phyloP scores from a whole-genome alignment of 2,113 vertebrate species.

The Gobius niger region DNA sequence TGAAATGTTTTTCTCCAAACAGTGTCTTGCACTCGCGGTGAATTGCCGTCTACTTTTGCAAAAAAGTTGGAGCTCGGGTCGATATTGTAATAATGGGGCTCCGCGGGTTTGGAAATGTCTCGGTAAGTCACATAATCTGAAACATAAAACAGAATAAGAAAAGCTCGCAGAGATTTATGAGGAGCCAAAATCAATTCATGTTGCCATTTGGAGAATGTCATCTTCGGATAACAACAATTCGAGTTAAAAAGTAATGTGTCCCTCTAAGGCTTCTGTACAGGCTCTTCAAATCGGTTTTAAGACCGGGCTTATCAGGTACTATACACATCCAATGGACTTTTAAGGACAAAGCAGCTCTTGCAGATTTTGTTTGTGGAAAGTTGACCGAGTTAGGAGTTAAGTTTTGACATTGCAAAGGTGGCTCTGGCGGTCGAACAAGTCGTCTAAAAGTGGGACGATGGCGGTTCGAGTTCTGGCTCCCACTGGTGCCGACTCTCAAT shows the following conservation, averaged over 20 bases:
- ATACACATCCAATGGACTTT: not conserved
- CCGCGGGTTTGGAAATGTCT: not conserved
- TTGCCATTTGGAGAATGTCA: slow-evolving; percentile 10
- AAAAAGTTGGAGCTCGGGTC: not conserved
- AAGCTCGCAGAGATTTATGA: not conserved
- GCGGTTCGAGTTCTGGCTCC: too few species aligned
- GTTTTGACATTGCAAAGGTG: too few species aligned
- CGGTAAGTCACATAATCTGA: not conserved
- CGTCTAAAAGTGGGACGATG: too few species aligned
- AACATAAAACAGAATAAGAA: slow-evolving; percentile 1
- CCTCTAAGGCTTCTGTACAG: not conserved
- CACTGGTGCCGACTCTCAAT: too few species aligned
- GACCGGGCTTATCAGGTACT: not conserved
- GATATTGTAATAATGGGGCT: slow-evolving; percentile 3
- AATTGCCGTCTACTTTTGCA: not conserved
- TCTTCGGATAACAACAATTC: not conserved
- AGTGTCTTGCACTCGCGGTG: not conserved
- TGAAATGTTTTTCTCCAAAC: not conserved
- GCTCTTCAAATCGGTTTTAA: not conserved
- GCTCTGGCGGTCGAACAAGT: too few species aligned
- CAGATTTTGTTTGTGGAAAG: too few species aligned
- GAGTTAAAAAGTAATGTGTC: slow-evolving; percentile 4
- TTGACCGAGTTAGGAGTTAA: too few species aligned
- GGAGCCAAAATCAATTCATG: not conserved
- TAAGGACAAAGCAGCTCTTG: too few species aligned